phyloP scores from a whole-genome alignment of 2,888 invertebrate species.

The Cosmia pyralina region DNA sequence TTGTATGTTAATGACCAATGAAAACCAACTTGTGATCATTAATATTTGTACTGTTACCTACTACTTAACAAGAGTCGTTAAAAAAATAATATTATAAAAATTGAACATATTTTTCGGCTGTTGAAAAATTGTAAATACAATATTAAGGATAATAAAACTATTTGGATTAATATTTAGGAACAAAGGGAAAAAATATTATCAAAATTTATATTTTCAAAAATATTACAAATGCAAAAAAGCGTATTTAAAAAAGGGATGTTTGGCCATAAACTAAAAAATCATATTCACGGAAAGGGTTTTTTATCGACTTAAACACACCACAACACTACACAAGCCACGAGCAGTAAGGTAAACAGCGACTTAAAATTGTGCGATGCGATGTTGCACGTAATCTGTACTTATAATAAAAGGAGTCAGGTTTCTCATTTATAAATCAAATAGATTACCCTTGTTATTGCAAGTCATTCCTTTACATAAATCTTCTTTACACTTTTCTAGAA shows the following conservation, averaged over 20 bases:
- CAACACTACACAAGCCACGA: slow-evolving; percentile 80
- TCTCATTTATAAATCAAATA: slow-evolving; percentile 68
- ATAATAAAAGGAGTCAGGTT: slow-evolving; percentile 82
- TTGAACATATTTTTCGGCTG: slow-evolving; percentile 91
- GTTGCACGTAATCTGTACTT: slow-evolving; percentile 81
- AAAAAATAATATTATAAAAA: slow-evolving; percentile 89
- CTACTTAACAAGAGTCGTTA: slow-evolving; percentile 91
- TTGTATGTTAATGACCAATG: slow-evolving; percentile 91
- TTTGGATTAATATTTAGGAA: slow-evolving; percentile 91
- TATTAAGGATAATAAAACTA: slow-evolving; percentile 90
- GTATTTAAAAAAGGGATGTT: slow-evolving; percentile 88
- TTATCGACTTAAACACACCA: slow-evolving; percentile 88
- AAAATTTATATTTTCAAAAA: slow-evolving; percentile 91
- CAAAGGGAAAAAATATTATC: slow-evolving; percentile 89
- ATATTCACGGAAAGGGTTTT: slow-evolving; percentile 82
- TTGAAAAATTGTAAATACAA: slow-evolving; percentile 91
- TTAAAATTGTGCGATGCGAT: slow-evolving; percentile 86
- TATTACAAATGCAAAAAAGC: slow-evolving; percentile 89
- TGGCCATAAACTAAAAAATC: slow-evolving; percentile 88
- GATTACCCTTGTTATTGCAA: slow-evolving; percentile 52
- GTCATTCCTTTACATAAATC: slow-evolving; percentile 36
- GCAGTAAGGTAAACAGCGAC: slow-evolving; percentile 88
- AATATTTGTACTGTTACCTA: slow-evolving; percentile 91
- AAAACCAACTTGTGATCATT: slow-evolving; percentile 91
- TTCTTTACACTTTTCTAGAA: slow-evolving; percentile 61